These are phyloP conservation scores for Hippocampus guttulatus DNA, from an alignment of 2,113 vertebrate genomes.

Conservation along the genomic window DNA sequence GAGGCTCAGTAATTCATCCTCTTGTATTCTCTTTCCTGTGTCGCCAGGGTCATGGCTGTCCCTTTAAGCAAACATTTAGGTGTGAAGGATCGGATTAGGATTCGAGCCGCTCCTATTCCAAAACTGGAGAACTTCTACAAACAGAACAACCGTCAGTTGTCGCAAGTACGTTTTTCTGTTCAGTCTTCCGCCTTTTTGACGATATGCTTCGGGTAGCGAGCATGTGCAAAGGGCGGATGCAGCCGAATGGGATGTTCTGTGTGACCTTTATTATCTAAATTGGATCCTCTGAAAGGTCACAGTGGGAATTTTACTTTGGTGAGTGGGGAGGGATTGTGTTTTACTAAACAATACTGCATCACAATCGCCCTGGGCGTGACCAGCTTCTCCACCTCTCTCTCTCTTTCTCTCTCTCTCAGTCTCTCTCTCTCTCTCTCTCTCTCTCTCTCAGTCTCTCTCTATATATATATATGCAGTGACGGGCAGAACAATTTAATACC, in stretches of 20 bases:
- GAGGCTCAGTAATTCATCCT: not conserved
- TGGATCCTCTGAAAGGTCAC: not conserved
- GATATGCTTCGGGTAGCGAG: not conserved
- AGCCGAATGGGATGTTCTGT: not conserved
- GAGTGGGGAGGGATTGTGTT: not conserved
- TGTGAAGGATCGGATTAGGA: slow-evolving; percentile 71
- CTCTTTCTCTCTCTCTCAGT: no score
- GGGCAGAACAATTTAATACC: no score
- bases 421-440: no score
- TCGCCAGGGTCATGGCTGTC: slow-evolving; percentile 71
- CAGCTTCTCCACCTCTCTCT: not conserved
- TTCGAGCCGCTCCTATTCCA: slow-evolving; percentile 60
- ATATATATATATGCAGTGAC: no score
- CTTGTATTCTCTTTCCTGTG: slow-evolving; percentile 11
- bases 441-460: no score
- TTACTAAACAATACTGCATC: not conserved
- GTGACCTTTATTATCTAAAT: not conserved
- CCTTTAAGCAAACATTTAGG: slow-evolving; percentile 77
- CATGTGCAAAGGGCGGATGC: not conserved
- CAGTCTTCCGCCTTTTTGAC: not conserved
- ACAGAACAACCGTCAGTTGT: slow-evolving; percentile 56
- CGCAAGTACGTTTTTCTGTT: slow-evolving; percentile 62
- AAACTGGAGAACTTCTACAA: slow-evolving; percentile 79
- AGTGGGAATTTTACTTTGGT: not conserved
- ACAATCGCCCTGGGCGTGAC: not conserved